phyloP scores from a whole-genome alignment of 2,888 invertebrate genomes.

The Prenolepis imparis region DNA sequence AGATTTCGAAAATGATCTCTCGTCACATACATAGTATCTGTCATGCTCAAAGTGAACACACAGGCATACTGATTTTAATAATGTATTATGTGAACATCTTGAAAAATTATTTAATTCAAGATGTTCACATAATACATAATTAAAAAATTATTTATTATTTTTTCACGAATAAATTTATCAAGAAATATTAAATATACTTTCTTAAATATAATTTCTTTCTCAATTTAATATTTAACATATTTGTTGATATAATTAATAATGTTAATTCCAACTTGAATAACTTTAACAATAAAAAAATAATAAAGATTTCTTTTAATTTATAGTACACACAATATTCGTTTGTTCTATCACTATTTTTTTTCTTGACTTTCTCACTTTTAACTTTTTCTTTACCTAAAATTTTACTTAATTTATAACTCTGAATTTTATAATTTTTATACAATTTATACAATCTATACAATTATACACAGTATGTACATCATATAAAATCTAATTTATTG shows the following conservation, averaged over 20 bases:
- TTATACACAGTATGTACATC: no score
- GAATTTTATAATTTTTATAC: neutral
- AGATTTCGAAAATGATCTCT: conserved; percentile 8
- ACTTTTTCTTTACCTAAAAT: neutral
- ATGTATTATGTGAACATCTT: neutral
- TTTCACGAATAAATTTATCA: neutral
- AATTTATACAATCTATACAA: neutral
- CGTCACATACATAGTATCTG: neutral
- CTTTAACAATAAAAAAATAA: neutral
- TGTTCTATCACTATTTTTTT: neutral
- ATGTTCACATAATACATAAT: no score
- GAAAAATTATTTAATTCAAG: no score
- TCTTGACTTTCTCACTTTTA: neutral
- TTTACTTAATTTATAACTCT: neutral
- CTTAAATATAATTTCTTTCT: neutral
- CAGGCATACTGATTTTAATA: neutral
- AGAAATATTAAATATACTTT: neutral
- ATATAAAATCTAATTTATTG: neutral
- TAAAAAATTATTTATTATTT: no score
- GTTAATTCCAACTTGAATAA: neutral
- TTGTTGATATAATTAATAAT: neutral
- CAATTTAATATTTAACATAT: neutral
- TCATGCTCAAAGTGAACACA: neutral
- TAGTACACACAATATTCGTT: neutral
- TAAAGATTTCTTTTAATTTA: neutral